A percentile compares a stretch with the other conserved stretches of the same genome.
Conservation (phyloP, 2,113 vertebrate species). For the Ptyas mucosa region DNA sequence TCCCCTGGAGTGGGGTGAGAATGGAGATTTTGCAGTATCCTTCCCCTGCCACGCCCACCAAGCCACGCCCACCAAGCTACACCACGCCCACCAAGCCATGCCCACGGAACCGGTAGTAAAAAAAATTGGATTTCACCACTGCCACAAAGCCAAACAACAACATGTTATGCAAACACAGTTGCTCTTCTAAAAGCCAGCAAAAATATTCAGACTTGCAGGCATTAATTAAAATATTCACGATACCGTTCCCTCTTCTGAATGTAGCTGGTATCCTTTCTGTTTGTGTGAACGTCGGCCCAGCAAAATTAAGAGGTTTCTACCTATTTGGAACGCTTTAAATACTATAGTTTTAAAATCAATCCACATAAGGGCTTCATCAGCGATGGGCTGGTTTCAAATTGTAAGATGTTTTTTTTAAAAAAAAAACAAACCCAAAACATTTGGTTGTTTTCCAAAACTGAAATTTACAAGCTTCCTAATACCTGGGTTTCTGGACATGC, state of each 20-base stretch:
- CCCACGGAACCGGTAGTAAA: too few species aligned
- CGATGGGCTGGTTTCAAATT: constrained; percentile 22
- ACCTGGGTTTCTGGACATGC: constrained; percentile 46
- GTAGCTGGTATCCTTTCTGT: neutral
- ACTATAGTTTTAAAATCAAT: constrained; percentile 40
- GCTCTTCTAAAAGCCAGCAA: neutral
- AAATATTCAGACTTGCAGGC: neutral
- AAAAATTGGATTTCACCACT: too few species aligned
- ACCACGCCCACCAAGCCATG: too few species aligned
- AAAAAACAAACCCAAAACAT: constrained; percentile 34
- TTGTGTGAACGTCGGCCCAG: neutral
- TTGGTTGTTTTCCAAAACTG: constrained; percentile 48
- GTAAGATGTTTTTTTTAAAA: constrained; percentile 37
- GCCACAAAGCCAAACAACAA: neutral
- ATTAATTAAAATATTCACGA: neutral
- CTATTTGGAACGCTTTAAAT: neutral
- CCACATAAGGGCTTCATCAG: constrained; percentile 9
- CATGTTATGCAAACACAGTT: neutral
- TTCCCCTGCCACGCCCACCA: too few species aligned
- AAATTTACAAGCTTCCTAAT: constrained; percentile 52
- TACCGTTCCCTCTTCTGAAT: neutral
- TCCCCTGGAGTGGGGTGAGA: too few species aligned
- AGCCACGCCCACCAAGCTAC: too few species aligned
- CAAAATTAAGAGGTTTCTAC: constrained; percentile 5
- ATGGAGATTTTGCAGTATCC: too few species aligned